Conservation (phyloP, 2,888 invertebrate species). For the Conus canariensis region DNA sequence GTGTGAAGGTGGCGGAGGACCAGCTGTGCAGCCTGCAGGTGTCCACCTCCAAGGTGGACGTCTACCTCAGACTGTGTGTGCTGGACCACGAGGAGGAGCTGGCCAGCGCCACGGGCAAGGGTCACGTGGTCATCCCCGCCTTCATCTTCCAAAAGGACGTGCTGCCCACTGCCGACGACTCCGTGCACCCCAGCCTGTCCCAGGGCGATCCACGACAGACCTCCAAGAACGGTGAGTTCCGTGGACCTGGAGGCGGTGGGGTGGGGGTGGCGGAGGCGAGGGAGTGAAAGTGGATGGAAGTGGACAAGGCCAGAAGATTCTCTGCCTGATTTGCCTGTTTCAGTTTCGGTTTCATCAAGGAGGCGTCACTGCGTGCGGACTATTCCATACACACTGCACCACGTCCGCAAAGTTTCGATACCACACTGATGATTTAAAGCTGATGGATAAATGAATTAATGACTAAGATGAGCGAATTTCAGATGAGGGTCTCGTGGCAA, state of each 20-base stretch:
- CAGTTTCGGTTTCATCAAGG: no score
- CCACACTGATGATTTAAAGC: no score
- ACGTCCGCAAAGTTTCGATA: no score
- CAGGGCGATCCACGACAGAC: not conserved
- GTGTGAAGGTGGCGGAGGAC: constrained; percentile 75
- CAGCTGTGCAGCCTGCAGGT: constrained; percentile 76
- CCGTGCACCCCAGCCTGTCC: not conserved
- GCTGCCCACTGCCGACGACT: constrained; percentile 44
- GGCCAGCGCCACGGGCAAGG: constrained; percentile 72
- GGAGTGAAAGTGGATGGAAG: not conserved
- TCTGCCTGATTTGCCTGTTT: no score
- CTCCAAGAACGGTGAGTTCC: not conserved
- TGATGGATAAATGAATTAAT: no score
- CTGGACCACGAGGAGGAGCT: constrained; percentile 74
- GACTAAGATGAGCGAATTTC: no score
- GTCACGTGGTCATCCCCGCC: constrained; percentile 76
- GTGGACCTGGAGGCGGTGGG: not conserved
- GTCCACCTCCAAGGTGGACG: constrained; percentile 76
- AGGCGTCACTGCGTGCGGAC: no score
- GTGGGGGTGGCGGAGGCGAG: not conserved
- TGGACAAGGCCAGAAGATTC: not conserved
- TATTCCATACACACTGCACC: no score
- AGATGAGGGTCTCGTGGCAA: no score
- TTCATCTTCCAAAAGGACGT: constrained; percentile 75
- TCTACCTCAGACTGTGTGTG: constrained; percentile 74